Base-by-base conservation (phyloP, 1,140 invertebrate genomes). In the Hypsibius dujardini region DNA sequence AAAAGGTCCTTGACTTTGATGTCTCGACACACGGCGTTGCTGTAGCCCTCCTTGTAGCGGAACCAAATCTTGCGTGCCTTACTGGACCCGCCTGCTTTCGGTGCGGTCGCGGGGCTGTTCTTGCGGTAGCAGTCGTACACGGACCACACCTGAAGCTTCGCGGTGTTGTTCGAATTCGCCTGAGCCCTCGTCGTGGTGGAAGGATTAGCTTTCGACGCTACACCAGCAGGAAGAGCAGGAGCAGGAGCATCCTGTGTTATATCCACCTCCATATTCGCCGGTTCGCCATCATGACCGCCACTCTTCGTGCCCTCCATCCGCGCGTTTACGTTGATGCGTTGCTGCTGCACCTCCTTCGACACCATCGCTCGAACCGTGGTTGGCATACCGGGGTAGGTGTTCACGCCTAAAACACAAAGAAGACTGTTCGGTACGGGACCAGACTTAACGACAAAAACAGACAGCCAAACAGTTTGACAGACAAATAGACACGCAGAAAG, bases 21-120 rank as follows among this genome's bases (percentile, higher is more conserved):
- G 74, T 84, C 85, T 62, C 87, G 85, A 69, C 89, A 81, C 1
- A 95, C 90, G 14, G 91, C 90, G 81, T 95, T 95, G 76, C 88
- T 94, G 80, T 87, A 94, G 1, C 92, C 92, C 80, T 93, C 91
- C 78, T 91, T 90, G 80, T 90, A 95, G 75, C 89, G 86, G 79
- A 88, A 94, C 86, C 87, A 92, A 71, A 94, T 86, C 62, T 86
- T 14, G 71, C 47, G 7, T n/a, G 7, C 7, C 50, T 56, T 7
- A n/a, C n/a, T n/a, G 7, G 50, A 7, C 50, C 7, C 50, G 7
- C 7, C 50, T 7, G 50, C 7, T n/a, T 56, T 56, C 50, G 50
- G 50, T 56, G 50, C n/a, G 7, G 7, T 7, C 50, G 50, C 7
- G 7, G 50, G 50, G 50, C n/a, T 56, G 7, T 56, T 7, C 50